Evolutionary conservation across 2,113 vertebrate species (phyloP).

Genomic region (Istiophorus platypterus): DNA sequence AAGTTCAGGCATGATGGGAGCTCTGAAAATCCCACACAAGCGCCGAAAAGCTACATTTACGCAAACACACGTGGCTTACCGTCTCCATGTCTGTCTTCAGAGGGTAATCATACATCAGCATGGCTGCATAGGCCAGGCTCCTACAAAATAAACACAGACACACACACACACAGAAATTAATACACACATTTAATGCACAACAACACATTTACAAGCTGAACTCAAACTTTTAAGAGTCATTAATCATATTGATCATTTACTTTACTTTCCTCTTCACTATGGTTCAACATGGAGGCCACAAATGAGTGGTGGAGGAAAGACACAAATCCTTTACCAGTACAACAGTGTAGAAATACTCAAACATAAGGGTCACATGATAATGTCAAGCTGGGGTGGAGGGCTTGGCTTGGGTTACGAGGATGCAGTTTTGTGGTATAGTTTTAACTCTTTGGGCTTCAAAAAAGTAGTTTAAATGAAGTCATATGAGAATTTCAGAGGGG

Average conservation of each 20-base stretch:
- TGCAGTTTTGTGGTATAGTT: too few relatives aligned
- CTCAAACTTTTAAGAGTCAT: not conserved
- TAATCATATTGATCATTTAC: too few relatives aligned
- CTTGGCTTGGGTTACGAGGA: too few relatives aligned
- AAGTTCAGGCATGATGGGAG: slow-evolving; percentile 55
- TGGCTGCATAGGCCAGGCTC: slow-evolving; percentile 84
- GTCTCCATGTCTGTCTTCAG: slow-evolving; percentile 95
- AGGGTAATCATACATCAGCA: slow-evolving; percentile 98
- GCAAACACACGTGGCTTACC: slow-evolving; percentile 79
- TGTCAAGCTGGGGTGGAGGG: too few relatives aligned
- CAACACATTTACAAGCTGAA: not conserved
- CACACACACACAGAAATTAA: not conserved
- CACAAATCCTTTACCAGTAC: not conserved
- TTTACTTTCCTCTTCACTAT: not conserved
- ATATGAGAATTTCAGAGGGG: too few relatives aligned
- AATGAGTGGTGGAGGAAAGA: not conserved
- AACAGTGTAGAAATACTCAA: not conserved
- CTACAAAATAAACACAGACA: slow-evolving; percentile 60
- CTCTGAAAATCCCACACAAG: slow-evolving; percentile 1
- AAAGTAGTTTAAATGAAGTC: not conserved
- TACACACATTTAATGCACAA: slow-evolving; percentile 11
- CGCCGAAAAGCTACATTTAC: slow-evolving; percentile 31
- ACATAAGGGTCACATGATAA: not conserved
- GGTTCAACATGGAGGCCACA: too few relatives aligned
- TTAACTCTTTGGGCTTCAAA: not conserved